These are phyloP conservation scores for Ommatoiulus sabulosus DNA, from an alignment of 2,888 invertebrate species.

Conservation along the genomic window DNA sequence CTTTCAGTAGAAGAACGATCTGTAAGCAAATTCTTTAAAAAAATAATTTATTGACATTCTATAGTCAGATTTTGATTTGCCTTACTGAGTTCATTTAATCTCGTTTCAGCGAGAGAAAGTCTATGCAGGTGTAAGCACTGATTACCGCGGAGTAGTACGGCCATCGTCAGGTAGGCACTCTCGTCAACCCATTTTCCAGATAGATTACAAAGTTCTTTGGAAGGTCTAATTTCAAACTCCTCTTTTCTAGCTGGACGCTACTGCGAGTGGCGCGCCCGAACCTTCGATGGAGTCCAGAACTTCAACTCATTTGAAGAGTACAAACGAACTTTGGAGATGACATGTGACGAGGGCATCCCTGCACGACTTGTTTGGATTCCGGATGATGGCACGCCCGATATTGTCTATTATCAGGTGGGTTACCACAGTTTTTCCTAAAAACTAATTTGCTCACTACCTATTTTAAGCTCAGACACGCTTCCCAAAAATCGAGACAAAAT, in stretches of 20 bases:
- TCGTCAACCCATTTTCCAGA: neutral
- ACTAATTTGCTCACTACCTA: neutral
- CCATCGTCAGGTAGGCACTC: conserved; percentile 78
- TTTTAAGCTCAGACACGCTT: too few relatives aligned
- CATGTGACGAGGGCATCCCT: conserved; percentile 78
- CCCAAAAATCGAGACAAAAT: neutral
- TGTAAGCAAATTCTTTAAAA: conserved; percentile 60
- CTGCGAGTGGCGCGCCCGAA: conserved; percentile 88
- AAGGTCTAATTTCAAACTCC: neutral
- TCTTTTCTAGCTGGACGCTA: conserved; percentile 78
- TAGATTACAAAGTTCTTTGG: neutral
- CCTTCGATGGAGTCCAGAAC: conserved; percentile 76
- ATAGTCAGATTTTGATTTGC: neutral
- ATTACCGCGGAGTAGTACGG: conserved; percentile 80
- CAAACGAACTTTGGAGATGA: conserved; percentile 79
- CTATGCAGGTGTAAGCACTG: conserved; percentile 84
- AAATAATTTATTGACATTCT: neutral
- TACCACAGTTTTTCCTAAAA: neutral
- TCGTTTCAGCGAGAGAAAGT: conserved; percentile 74
- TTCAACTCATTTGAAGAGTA: conserved; percentile 79
- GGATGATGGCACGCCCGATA: conserved; percentile 82
- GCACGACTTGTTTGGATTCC: conserved; percentile 88
- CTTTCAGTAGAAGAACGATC: conserved; percentile 76
- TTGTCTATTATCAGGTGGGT: conserved; percentile 88
- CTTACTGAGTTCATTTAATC: neutral